Conservation (phyloP, 2,888 invertebrate genomes). For the Eupsilia transversa region DNA sequence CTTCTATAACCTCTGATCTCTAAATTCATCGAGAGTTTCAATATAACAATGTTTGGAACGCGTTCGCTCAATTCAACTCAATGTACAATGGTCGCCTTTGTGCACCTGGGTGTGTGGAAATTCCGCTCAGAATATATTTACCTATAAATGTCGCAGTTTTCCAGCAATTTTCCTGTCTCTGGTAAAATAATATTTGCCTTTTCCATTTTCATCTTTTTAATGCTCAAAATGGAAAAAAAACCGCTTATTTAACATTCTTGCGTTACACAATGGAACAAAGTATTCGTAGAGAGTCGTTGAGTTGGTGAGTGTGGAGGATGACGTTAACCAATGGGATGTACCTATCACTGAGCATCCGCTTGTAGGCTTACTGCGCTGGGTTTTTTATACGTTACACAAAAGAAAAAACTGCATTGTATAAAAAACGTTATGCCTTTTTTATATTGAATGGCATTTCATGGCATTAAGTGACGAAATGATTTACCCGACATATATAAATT, state of each 20-base stretch:
- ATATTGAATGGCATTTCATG: too few species aligned
- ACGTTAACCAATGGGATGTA: not conserved
- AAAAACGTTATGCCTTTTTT: not conserved
- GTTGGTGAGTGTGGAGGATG: not conserved
- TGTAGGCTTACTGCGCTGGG: not conserved
- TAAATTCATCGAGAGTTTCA: not conserved
- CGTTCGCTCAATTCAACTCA: not conserved
- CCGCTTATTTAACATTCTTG: not conserved
- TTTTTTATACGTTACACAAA: conserved; percentile 8
- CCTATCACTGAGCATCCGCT: conserved; percentile 27
- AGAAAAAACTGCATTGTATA: not conserved
- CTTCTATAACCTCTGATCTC: too few species aligned
- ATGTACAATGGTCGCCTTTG: not conserved
- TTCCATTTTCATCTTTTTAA: not conserved
- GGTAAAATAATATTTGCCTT: not conserved
- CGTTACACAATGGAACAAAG: not conserved
- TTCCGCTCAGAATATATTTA: conserved; percentile 41
- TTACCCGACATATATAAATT: not conserved
- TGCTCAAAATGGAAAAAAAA: not conserved
- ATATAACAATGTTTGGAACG: not conserved
- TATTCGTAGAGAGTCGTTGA: not conserved
- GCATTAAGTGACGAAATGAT: not conserved
- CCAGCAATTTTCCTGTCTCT: not conserved
- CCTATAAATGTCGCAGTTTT: not conserved
- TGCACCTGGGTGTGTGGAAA: conserved; percentile 14